Evolutionary conservation across 2,888 invertebrate genomes (phyloP), one percentile per base, ranked within the genome.

Genomic region (Cryptosula pallasiana): DNA sequence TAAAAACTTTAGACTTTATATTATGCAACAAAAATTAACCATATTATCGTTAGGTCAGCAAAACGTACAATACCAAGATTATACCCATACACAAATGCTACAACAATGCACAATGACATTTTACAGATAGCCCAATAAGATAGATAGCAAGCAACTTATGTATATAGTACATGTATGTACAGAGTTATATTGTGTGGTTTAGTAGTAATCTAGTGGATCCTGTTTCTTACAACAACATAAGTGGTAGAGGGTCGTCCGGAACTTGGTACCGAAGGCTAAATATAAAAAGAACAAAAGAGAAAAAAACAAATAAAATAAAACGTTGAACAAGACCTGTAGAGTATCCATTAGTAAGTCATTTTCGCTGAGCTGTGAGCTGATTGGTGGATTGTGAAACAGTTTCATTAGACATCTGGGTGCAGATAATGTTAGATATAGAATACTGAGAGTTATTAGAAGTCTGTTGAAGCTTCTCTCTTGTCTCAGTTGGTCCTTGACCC

Each of bases 231-330:
- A 81, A 74, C 81, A 82, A 32, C 78, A 76, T 45, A 79, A 76
- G 5, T 79, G 72, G n/a, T 72, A 55, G 35, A 82, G 76, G 3
- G 81, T 79, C n/a, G 78, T 73, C 32, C 81, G 73, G 75, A 80
- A 83, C 72, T 78, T 79, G 72, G 80, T 80, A 76, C 78, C 79
- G 75, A 79, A 83, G 73, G 79, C 79, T 55, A 72, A 71, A 54
- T 75, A 80, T n/a, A 83, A 76, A 63, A 81, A 79, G 75, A 82
- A 82, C 73, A 79, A 78, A 63, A 80, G 75, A 72, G 80, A 77
- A 71, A 79, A 81, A 75, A 79, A 80, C 55, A 81, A 78, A 74
- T 81, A 80, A 74, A 81, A 82, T 74, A 78, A 75, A 29, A 82
- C 76, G 32, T 78, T 78, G 72, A 80, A 79, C 45, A 81, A 76